A percentile compares a stretch with the other conserved stretches of the same genome.
phyloP scores from a whole-genome alignment of 2,888 invertebrate genomes.

The Pseudococcus longispinus region DNA sequence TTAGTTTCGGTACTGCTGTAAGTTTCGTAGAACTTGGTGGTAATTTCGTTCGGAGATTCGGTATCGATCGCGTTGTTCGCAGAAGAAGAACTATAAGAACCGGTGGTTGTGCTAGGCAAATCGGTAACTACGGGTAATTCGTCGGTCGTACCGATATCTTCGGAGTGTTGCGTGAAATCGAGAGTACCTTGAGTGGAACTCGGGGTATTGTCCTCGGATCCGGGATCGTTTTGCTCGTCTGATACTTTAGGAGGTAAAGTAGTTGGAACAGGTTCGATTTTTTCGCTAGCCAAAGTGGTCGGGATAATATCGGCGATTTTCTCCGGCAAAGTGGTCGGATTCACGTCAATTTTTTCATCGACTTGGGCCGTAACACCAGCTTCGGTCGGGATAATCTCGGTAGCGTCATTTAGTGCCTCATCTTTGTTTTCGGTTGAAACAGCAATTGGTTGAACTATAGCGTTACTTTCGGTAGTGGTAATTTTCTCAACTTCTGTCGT shows the following conservation, averaged over 20 bases:
- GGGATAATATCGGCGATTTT: background rate
- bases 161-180: background rate
- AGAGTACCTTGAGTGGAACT: background rate
- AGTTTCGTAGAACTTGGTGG: background rate
- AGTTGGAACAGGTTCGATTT: background rate
- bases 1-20: background rate
- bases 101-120: background rate
- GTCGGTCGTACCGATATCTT: background rate
- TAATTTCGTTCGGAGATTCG: background rate
- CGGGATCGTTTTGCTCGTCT: background rate
- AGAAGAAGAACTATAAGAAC: background rate
- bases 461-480: background rate
- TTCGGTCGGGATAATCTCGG: background rate
- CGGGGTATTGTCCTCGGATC: background rate
- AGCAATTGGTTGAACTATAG: background rate
- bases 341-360: background rate
- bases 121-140: background rate
- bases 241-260: slow-evolving; percentile 29
- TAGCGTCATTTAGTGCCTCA: background rate
- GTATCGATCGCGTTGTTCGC: background rate
- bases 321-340: slow-evolving; percentile 20
- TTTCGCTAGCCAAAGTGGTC: background rate
- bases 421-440: background rate
- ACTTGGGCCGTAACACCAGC: background rate
- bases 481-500: background rate